Base-by-base conservation (phyloP, 2,113 vertebrate species). In the Dunckerocampus dactyliophorus region DNA sequence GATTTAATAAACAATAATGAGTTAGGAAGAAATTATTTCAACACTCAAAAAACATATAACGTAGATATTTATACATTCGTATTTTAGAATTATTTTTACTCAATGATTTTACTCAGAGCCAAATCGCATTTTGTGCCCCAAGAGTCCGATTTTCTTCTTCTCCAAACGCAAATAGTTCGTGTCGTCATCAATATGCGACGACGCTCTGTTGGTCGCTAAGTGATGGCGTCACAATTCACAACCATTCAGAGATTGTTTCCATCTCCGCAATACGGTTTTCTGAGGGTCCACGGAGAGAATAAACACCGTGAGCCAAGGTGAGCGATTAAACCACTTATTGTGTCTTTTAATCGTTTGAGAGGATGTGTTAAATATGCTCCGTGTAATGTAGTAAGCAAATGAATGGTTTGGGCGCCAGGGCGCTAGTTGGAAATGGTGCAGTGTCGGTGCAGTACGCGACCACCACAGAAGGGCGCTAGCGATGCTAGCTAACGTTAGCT, bases 371-470 rank as follows among this genome's bases (percentile, higher is more conserved):
- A 43, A 7, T 1, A 21, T 0, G 3, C 4, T 13, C 7, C 47
- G 17, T 12, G 11, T 12, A 13, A n/a, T 19, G 28, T 34, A 5
- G 43, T 5, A 45, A 20, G n/a, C 37, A 11, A 28, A 6, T 22
- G n/a, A n/a, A 42, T 1, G 21, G 28, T 1, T 28, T 20, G 45
- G 28, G 74, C 50, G 72, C 55, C 59, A 22, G 45, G 28, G 74
- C 50, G 72, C 55, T 61, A 22, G 53, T 67, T 53, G 1, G 70
- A 83, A 84, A 76, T 79, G 84, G 71, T 84, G 86, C 84, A 82
- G 77, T 71, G 77, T 17, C 72, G 65, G 76, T 69, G 79, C 77
- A 42, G 59, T 57, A 49, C 16, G 13, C 17, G 52, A 34, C 52
- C 52, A 17, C 4, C 55, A 15, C 28, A 39, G 16, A 24, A 0